Base-by-base conservation (phyloP, 2,797 vertebrate species). In the Syngnathus rostellatus region DNA sequence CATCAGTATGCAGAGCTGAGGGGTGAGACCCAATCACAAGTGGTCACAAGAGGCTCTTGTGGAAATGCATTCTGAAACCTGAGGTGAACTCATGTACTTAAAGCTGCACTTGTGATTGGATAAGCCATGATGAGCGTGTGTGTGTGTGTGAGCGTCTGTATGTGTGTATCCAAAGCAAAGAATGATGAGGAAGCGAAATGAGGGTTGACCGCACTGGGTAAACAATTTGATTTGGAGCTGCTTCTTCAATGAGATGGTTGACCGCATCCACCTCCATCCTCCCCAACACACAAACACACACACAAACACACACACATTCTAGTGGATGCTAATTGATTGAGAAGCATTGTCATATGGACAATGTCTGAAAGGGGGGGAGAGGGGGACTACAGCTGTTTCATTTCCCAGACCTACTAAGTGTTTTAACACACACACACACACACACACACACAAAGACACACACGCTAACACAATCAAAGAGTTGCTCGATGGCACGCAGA, bases 251-350 rank as follows among this genome's bases (percentile, higher is more conserved):
- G 79, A 87, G 78, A 85, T 58, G 81, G 83, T 81, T 83, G 83
- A 85, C 82, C 73, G 75, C 80, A 82, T 79, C 74, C 76, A 70
- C 62, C 68, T n/a, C 46, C 21, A 50, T 7, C 45, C 53, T 48
- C 51, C 2, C 65, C 64, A 60, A 64, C 48, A 19, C 39, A 37
- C 53, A 45, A 21, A 64, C 64, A 61, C 68, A 59, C 67, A 67
- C 62, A 65, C 65, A 67, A 63, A 66, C 39, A 63, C 46, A 73
- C 0, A 72, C 12, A 77, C 45, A 83, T 66, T 87, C 88, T 85
- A 89, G 82, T 77, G 72, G 79, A 75, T 57, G n/a, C 75, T 90
- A 91, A 92, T 90, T 90, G 89, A 91, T 89, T 89, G 88, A 88
- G 79, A 79, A 85, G 84, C 73, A 5, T 72, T 75, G 74, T 68